These are phyloP conservation scores for Pteronura brasiliensis DNA, from an alignment of 2,113 vertebrate genomes.

Conservation along the genomic window DNA sequence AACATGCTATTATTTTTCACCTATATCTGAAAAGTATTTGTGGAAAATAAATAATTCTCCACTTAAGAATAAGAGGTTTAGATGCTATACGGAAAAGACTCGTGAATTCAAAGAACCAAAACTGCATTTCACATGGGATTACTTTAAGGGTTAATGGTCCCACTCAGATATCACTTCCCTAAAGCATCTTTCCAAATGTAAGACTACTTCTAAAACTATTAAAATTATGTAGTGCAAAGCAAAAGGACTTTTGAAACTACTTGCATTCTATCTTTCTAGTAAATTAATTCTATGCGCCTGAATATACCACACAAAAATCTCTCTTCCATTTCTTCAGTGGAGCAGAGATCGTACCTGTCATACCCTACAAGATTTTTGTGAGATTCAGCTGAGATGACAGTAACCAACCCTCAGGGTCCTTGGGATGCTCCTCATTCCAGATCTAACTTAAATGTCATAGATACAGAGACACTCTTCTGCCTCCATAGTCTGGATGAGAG, in stretches of 20 bases:
- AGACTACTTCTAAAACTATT: background rate
- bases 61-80: background rate
- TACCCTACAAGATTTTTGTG: background rate
- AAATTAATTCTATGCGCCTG: background rate
- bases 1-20: background rate
- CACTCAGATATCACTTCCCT: background rate
- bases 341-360: background rate
- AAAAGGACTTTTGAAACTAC: background rate
- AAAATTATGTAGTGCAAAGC: background rate
- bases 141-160: background rate
- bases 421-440: background rate
- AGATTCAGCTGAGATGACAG: background rate
- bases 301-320: background rate
- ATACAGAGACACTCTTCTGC: background rate
- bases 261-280: background rate
- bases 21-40: background rate
- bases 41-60: background rate
- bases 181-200: background rate
- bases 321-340: background rate
- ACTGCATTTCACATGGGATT: background rate
- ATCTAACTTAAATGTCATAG: background rate
- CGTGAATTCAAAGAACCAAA: background rate
- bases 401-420: background rate
- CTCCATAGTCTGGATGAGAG: background rate
- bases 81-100: background rate